phyloP scores from a whole-genome alignment of 2,888 invertebrate species.

The Pollenia amentaria region DNA sequence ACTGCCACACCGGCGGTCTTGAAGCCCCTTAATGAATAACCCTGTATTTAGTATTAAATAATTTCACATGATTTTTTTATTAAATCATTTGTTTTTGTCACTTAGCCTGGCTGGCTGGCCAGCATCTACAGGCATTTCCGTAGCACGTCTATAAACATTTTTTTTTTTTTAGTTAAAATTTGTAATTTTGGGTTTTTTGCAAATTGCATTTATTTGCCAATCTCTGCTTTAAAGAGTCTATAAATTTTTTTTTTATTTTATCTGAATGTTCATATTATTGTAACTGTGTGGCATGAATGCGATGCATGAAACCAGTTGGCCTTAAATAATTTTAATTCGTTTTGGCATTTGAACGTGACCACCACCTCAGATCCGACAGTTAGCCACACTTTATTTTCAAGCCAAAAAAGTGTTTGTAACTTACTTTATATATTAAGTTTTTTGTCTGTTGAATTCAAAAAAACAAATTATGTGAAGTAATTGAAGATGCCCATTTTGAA shows the following conservation, averaged over 20 bases:
- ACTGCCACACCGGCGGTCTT: too few species aligned
- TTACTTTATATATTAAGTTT: conserved; percentile 35
- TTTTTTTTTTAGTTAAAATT: conserved; percentile 10
- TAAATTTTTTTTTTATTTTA: background rate
- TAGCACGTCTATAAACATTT: conserved; percentile 43
- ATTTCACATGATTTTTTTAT: conserved; percentile 11
- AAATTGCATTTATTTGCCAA: conserved; percentile 39
- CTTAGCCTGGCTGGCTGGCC: conserved; percentile 42
- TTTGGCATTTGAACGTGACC: conserved; percentile 68
- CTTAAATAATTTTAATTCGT: conserved; percentile 61
- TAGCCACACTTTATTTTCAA: conserved; percentile 46
- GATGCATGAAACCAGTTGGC: conserved; percentile 47
- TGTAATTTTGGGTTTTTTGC: conserved; percentile 28
- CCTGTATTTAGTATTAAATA: background rate
- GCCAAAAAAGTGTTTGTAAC: conserved; percentile 71
- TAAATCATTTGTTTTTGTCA: conserved; percentile 25
- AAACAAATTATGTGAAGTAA: conserved; percentile 39
- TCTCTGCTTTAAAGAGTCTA: background rate
- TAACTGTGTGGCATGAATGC: conserved; percentile 15
- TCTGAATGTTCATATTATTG: background rate
- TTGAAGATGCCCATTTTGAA: conserved; percentile 55
- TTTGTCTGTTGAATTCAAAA: background rate
- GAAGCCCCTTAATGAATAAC: too few species aligned
- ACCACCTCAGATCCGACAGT: conserved; percentile 36
- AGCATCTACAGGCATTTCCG: conserved; percentile 66